Evolutionary conservation across 2,797 vertebrate species (phyloP).

Genomic region (Tauraco hartlaubi): DNA sequence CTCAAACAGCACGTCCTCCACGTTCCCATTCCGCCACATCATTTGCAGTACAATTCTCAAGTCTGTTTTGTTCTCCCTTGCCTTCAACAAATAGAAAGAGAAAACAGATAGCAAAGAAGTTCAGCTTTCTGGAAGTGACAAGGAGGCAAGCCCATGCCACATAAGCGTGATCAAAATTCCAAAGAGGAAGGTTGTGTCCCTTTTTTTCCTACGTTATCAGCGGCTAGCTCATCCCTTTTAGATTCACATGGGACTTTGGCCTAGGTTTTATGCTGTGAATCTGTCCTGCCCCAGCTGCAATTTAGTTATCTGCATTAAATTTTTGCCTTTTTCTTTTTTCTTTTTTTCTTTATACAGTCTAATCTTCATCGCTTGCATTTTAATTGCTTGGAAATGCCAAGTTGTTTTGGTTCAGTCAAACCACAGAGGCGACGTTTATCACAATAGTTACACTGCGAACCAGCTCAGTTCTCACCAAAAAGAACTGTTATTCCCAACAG

Average conservation of each 20-base stretch:
- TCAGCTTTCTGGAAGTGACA: neutral
- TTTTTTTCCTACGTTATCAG: slow-evolving; percentile 20
- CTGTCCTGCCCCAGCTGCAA: slow-evolving; percentile 53
- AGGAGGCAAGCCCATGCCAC: neutral
- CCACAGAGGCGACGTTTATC: slow-evolving; percentile 78
- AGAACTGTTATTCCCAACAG: slow-evolving; percentile 64
- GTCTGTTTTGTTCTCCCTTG: neutral
- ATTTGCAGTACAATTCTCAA: neutral
- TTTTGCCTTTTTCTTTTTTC: neutral
- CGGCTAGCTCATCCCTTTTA: neutral
- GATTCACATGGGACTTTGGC: slow-evolving; percentile 59
- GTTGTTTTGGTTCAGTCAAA: slow-evolving; percentile 78
- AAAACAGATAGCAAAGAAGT: neutral
- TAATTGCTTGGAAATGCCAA: slow-evolving; percentile 67
- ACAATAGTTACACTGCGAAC: slow-evolving; percentile 27
- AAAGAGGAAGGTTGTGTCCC: neutral
- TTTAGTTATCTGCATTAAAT: slow-evolving; percentile 48
- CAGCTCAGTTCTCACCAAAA: slow-evolving; percentile 73
- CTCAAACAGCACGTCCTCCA: neutral
- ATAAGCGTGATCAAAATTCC: slow-evolving; percentile 24
- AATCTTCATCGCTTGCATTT: slow-evolving; percentile 47
- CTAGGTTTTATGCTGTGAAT: slow-evolving; percentile 51
- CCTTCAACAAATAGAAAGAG: neutral
- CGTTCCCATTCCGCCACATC: neutral
- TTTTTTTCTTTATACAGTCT: neutral